Conservation (phyloP, 2,888 invertebrate genomes). For the Cenopis cana region DNA sequence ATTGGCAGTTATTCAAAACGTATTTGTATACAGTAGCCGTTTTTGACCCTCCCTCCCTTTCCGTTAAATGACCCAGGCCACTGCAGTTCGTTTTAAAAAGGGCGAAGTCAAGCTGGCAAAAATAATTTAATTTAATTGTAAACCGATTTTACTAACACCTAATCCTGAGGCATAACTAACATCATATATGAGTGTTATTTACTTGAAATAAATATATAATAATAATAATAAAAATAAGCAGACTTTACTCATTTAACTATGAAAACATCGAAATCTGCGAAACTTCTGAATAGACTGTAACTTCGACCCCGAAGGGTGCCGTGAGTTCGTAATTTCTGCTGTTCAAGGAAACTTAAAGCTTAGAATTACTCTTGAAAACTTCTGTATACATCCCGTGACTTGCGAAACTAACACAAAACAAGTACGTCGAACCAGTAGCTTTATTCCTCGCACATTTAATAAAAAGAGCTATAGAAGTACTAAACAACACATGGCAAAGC, state of each 20-base stretch:
- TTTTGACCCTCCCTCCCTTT: not conserved
- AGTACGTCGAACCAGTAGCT: not conserved
- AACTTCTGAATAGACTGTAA: conserved; percentile 35
- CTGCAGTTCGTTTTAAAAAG: conserved; percentile 21
- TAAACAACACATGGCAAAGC: not conserved
- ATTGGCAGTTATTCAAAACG: no score
- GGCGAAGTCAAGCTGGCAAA: conserved; percentile 19
- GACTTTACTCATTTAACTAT: conserved; percentile 23
- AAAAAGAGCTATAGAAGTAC: not conserved
- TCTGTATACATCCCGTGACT: no score
- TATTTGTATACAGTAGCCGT: no score
- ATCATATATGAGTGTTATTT: no score
- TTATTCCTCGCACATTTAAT: not conserved
- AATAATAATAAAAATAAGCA: no score
- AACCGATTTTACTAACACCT: no score
- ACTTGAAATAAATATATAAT: no score
- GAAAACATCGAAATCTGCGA: conserved; percentile 35
- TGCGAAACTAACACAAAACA: not conserved
- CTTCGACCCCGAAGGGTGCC: conserved; percentile 37
- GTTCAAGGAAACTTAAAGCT: conserved; percentile 34
- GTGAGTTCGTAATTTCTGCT: conserved; percentile 37
- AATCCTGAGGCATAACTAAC: no score
- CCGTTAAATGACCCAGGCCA: conserved; percentile 17
- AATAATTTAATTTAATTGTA: no score
- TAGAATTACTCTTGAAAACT: conserved; percentile 32